A percentile compares a stretch with the other conserved stretches of the same genome.
Evolutionary conservation across 1,140 invertebrate genomes (phyloP).

Genomic region (Trachelipus rathkii): DNA sequence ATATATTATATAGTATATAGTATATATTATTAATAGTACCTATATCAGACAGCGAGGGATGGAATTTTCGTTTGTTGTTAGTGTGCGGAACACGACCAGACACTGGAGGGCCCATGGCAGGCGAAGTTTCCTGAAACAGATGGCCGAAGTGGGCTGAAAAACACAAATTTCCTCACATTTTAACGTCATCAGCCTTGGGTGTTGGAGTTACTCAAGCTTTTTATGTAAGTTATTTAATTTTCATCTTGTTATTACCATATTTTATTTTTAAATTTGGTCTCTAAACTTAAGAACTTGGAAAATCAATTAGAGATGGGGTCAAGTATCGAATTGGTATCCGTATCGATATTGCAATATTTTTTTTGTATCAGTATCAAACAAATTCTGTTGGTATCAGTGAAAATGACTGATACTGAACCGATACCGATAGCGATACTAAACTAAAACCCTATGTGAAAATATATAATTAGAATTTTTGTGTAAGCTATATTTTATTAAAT

Average conservation of each 20-base stretch:
- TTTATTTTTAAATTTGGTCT: background rate
- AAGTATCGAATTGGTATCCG: too few relatives aligned
- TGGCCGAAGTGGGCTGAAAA: slow-evolving; percentile 37
- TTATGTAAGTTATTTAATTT: slow-evolving; percentile 20
- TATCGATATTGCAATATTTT: too few relatives aligned
- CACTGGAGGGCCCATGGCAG: slow-evolving; percentile 35
- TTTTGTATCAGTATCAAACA: too few relatives aligned
- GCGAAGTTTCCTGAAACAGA: slow-evolving; percentile 39
- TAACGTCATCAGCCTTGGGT: slow-evolving; percentile 42
- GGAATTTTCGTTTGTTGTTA: slow-evolving; percentile 28
- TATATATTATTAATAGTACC: too few relatives aligned
- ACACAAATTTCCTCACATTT: slow-evolving; percentile 35
- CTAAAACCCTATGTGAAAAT: too few relatives aligned
- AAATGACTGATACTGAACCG: too few relatives aligned
- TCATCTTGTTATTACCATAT: background rate
- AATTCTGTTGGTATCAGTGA: too few relatives aligned
- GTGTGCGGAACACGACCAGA: slow-evolving; percentile 32
- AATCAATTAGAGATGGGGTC: background rate
- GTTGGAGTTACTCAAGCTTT: slow-evolving; percentile 39
- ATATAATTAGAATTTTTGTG: too few relatives aligned
- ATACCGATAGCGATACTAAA: too few relatives aligned
- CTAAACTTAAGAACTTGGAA: background rate
- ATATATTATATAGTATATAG: too few relatives aligned
- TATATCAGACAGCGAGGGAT: background rate
- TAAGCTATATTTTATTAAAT: too few relatives aligned